These are phyloP conservation scores for Meloe dianella DNA, from an alignment of 2,888 invertebrate genomes.

Conservation along the genomic window DNA sequence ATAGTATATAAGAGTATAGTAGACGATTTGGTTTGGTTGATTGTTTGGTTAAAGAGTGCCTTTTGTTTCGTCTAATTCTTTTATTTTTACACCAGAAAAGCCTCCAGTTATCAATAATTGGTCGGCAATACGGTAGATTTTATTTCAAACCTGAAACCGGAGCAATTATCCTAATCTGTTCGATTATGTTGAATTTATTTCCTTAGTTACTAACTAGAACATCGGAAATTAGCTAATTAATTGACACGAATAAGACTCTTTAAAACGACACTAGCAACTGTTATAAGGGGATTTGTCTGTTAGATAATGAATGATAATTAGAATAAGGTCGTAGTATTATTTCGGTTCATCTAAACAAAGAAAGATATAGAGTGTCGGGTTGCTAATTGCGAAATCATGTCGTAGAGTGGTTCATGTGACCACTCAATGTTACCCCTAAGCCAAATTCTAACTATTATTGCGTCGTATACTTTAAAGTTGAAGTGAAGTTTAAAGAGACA, in stretches of 20 bases:
- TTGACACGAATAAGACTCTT: not conserved
- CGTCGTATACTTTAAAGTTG: constrained; percentile 34
- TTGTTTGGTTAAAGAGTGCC: constrained; percentile 46
- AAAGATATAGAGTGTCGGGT: constrained; percentile 31
- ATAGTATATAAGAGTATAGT: constrained; percentile 13
- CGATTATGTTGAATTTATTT: not conserved
- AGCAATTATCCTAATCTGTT: constrained; percentile 26
- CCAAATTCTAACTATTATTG: constrained; percentile 49
- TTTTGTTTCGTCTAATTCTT: constrained; percentile 51
- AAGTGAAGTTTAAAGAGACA: constrained; percentile 18
- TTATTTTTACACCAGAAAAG: constrained; percentile 50
- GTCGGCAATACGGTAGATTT: constrained; percentile 48
- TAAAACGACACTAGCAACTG: not conserved
- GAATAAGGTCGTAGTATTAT: not conserved
- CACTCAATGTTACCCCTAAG: constrained; percentile 40
- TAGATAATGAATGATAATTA: not conserved
- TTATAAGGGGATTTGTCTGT: not conserved
- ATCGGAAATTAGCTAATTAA: not conserved
- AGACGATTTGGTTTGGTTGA: constrained; percentile 34
- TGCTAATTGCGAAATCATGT: constrained; percentile 48
- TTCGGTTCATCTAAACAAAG: constrained; percentile 26
- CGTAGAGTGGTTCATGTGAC: constrained; percentile 42
- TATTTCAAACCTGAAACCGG: constrained; percentile 37
- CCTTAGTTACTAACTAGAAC: not conserved
- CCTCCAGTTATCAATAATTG: constrained; percentile 54